Evolutionary conservation across 2,797 vertebrate genomes (phyloP).

Genomic region (Serranus cabrilla): DNA sequence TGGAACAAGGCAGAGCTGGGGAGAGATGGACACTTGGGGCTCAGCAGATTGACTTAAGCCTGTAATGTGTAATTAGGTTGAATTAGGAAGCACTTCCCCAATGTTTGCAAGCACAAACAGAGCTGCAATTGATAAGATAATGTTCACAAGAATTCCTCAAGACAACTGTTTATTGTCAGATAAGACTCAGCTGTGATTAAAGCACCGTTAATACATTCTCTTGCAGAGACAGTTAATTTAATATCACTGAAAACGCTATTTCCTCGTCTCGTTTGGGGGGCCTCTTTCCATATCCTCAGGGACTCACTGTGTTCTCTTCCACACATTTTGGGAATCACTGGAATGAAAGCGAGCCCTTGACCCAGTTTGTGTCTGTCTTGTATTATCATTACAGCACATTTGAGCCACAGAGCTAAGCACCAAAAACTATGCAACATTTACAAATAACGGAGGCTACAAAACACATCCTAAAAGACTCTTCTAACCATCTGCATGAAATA

Average conservation of each 20-base stretch:
- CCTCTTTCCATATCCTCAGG: background rate
- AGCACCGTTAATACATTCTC: background rate
- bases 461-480: no score
- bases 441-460: no score
- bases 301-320: background rate
- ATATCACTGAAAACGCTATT: constrained; percentile 1
- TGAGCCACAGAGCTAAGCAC: background rate
- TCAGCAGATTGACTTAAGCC: constrained; percentile 62
- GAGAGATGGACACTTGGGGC: constrained; percentile 58
- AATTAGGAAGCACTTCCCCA: constrained; percentile 45
- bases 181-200: constrained; percentile 1
- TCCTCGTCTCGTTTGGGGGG: background rate
- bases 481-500: no score
- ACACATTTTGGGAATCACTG: constrained; percentile 11
- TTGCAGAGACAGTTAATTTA: background rate
- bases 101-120: constrained; percentile 41
- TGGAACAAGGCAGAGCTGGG: constrained; percentile 26
- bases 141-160: constrained; percentile 14
- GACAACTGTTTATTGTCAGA: constrained; percentile 21
- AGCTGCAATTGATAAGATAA: constrained; percentile 44
- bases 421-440: background rate
- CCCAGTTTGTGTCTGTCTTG: background rate
- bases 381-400: background rate
- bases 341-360: background rate
- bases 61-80: constrained; percentile 54